Base-by-base conservation (phyloP, 2,113 vertebrate genomes). In the Entomyzon cyanotis region DNA sequence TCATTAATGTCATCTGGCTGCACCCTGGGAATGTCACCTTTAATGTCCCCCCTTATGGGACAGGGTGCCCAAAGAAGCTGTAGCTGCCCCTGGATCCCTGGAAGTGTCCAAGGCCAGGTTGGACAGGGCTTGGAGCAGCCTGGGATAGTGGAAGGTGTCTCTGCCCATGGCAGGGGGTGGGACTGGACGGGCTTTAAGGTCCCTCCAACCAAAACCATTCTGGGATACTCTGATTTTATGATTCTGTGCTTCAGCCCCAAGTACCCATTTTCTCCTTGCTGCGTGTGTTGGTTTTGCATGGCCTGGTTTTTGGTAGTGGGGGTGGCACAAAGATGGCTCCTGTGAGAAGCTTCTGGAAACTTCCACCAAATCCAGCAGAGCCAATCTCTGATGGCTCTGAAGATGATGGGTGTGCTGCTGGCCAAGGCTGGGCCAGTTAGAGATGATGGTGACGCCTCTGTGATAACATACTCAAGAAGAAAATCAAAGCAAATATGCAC, bases 111-210 rank as follows among this genome's bases (percentile, higher is more conserved):
- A n/a, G 39, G 12, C 15, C 44, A 59, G 76, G 30, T 0, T 80
- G 50, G 74, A 21, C 0, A 0, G n/a, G 50, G 9, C 31, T 50
- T 2, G 42, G 53, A 46, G 28, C 53, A 44, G 0, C 5, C 23
- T 39, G 69, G 62, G 69, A 8, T 0, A 6, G 39, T 41, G 39
- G 28, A 0, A 67, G 23, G 12, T 16, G 44, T 44, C 44, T 27
- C 37, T 73, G 37, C 44, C 23, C 24, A 7, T 44, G 59, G 27
- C 30, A 33, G 19, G 37, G 31, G 24, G 1, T 49, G 60, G 30
- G 4, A 62, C 33, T 10, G 5, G 55, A 55, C 60, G 0, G 5
- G 3, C 24, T 31, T 41, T 27, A 27, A 31, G 12, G 7, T 14
- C 14, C 2, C 14, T n/a, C 52, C 52, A 33, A 19, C 19, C 17